phyloP scores from a whole-genome alignment of 2,113 vertebrate species.

The Ovibos moschatus region DNA sequence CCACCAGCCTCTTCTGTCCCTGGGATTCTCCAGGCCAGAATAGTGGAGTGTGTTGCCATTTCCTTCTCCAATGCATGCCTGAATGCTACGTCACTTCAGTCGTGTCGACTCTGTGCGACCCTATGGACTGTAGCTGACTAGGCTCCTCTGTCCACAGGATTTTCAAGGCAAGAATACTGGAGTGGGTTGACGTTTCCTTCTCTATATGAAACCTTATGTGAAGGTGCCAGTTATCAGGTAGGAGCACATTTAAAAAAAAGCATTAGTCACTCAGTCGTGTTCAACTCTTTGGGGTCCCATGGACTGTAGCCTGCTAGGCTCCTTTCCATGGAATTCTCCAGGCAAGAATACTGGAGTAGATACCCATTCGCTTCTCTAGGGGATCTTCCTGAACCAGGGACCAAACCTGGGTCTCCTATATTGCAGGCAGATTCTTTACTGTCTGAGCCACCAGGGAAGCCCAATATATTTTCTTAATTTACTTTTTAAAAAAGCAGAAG shows the following conservation, averaged over 20 bases:
- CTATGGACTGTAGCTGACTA: neutral
- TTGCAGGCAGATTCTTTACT: neutral
- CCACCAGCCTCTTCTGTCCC: neutral
- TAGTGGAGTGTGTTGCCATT: neutral
- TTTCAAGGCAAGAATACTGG: neutral
- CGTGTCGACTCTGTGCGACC: rapidly evolving
- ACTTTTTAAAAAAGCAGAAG: neutral
- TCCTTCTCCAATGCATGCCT: neutral
- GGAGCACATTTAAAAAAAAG: neutral
- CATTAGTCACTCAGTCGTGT: neutral
- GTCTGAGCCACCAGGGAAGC: neutral
- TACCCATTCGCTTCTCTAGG: neutral
- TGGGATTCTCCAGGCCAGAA: neutral
- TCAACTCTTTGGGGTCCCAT: neutral
- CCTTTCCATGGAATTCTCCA: neutral
- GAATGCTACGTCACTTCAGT: neutral
- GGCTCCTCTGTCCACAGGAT: neutral
- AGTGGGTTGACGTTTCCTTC: neutral
- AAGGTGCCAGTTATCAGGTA: neutral
- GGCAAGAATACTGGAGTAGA: neutral
- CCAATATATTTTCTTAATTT: neutral
- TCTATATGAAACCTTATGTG: neutral
- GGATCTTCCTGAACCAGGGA: neutral
- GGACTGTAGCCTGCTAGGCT: neutral
- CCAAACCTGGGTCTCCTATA: neutral